phyloP scores from a whole-genome alignment of 1,140 invertebrate genomes.

The Aphidius ervi region DNA sequence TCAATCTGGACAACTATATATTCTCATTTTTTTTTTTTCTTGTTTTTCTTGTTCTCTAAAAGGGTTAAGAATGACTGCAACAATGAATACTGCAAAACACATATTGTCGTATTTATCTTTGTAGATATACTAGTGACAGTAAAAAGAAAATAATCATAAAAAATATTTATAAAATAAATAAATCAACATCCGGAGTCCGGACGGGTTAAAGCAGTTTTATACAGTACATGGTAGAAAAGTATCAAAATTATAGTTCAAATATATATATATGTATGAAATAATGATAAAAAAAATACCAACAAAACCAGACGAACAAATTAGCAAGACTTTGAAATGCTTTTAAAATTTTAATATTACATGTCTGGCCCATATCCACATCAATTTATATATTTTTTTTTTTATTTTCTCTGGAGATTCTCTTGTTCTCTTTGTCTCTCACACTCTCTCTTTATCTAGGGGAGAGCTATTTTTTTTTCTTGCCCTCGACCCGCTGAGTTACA shows the following conservation, averaged over 20 bases:
- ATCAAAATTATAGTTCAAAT: background rate
- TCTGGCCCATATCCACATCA: slow-evolving; percentile 38
- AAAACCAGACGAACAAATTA: slow-evolving; percentile 31
- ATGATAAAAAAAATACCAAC: slow-evolving; percentile 1
- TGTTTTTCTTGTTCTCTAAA: background rate
- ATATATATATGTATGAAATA: background rate
- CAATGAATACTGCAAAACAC: background rate
- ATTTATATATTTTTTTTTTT: background rate
- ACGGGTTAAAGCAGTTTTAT: background rate
- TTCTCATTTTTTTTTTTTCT: slow-evolving; percentile 17
- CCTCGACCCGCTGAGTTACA: too few relatives aligned
- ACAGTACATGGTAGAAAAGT: background rate
- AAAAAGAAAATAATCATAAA: background rate
- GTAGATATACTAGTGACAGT: too few relatives aligned
- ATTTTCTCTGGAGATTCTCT: too few relatives aligned
- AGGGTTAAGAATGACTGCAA: background rate
- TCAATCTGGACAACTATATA: slow-evolving; percentile 45
- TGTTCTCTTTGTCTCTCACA: too few relatives aligned
- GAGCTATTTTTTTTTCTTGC: too few relatives aligned
- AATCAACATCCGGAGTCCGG: too few relatives aligned
- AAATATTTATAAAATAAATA: too few relatives aligned
- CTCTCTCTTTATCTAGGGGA: too few relatives aligned
- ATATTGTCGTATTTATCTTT: background rate
- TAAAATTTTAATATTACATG: slow-evolving; percentile 46
- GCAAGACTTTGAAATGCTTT: slow-evolving; percentile 45